phyloP scores from a whole-genome alignment of 2,113 vertebrate genomes.

The Malurus elegans region DNA sequence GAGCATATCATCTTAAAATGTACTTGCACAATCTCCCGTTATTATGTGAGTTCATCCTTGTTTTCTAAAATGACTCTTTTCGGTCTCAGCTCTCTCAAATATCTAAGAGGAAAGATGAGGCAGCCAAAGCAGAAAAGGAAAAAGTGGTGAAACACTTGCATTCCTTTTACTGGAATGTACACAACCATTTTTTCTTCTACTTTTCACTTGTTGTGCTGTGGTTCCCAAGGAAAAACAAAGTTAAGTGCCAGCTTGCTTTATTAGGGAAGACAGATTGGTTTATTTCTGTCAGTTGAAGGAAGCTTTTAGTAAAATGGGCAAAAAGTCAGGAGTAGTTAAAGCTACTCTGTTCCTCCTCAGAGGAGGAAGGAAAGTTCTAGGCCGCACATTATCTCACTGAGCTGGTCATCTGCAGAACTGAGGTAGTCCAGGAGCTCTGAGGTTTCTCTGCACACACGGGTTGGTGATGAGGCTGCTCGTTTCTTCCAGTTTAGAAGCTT shows the following conservation, averaged over 20 bases:
- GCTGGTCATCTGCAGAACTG: not conserved
- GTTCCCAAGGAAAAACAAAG: conserved; percentile 58
- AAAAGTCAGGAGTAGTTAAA: conserved; percentile 25
- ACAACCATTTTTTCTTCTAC: not conserved
- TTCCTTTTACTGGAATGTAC: conserved; percentile 35
- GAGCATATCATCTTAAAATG: not conserved
- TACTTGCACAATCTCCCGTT: not conserved
- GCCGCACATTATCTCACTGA: not conserved
- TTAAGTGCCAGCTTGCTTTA: conserved; percentile 52
- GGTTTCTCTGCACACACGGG: not conserved
- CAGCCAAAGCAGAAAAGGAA: not conserved
- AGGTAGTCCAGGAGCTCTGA: not conserved
- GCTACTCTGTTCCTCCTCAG: not conserved
- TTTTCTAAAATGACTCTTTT: not conserved
- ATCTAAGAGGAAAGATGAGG: not conserved
- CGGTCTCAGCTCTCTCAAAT: not conserved
- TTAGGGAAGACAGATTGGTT: conserved; percentile 51
- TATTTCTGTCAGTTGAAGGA: conserved; percentile 53
- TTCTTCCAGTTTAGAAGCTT: not conserved
- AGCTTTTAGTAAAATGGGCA: conserved; percentile 47
- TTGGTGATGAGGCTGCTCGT: not conserved
- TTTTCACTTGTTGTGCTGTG: conserved; percentile 48
- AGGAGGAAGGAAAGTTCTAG: not conserved
- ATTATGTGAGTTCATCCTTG: not conserved
- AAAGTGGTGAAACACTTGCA: conserved; percentile 23